Base-by-base conservation (phyloP, 2,797 vertebrate genomes). In the Melanotaenia trifasciata region DNA sequence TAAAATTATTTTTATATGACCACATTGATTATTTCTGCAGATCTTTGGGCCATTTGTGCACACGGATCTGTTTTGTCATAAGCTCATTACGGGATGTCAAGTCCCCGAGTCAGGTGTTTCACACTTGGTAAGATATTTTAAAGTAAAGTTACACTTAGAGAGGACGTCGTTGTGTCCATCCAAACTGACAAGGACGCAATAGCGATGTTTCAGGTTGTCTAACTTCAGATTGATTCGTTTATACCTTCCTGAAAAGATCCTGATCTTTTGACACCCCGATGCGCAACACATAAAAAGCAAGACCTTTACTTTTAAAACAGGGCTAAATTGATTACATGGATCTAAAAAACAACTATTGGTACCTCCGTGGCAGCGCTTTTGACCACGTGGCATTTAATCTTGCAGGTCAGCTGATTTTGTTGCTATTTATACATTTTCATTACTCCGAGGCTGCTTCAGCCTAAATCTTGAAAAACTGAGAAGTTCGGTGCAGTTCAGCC, bases 51-150 rank as follows among this genome's bases (percentile, higher is more conserved):
- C 67, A 67, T 63, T 53, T 64, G 57, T 33, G 59, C 79, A 68
- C 80, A 85, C 62, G 61, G 75, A 79, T 72, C 33, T 70, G 53
- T 83, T 87, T 72, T 64, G 22, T 53, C 58, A 70, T 81, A 87
- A 89, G 85, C 82, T 76, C 78, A 87, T 92, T 90, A 89, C 38
- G 3, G 69, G 22, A 86, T 80, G 78, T 85, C 82, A 60, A 72
- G 80, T 80, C 78, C 45, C 57, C 6, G 26, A 22, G 74, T 6
- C 84, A 83, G 80, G 84, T 88, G 81, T 83, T 85, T 78, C 58
- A 73, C 82, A 64, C 78, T 76, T 40, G 67, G 68, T 51, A 35
- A 66, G 70, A 74, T 70, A 85, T 58, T 12, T 69, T 57, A 28
- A 35, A 68, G 57, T 64, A 67, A 80, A 59, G n/a, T 68, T 64